phyloP scores from a whole-genome alignment of 2,888 invertebrate genomes.

The Diaperis boleti region DNA sequence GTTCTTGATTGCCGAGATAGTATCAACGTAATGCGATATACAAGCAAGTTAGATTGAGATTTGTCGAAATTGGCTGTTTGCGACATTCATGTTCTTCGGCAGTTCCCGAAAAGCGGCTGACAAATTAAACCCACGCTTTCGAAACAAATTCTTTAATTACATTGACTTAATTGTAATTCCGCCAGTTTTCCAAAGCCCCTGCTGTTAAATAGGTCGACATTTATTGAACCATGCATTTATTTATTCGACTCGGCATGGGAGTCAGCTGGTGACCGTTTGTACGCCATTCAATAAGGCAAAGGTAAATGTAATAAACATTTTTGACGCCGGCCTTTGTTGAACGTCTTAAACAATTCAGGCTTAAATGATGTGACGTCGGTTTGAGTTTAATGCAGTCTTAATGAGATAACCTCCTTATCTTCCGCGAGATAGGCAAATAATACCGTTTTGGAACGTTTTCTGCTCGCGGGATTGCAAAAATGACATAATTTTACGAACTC shows the following conservation, averaged over 20 bases:
- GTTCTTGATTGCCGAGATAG: conserved; percentile 25
- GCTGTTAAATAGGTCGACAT: conserved; percentile 33
- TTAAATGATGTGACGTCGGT: conserved; percentile 14
- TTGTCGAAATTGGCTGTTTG: conserved; percentile 27
- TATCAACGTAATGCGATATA: conserved; percentile 22
- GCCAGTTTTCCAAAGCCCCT: conserved; percentile 28
- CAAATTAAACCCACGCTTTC: conserved; percentile 21
- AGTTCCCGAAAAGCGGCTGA: too few relatives aligned
- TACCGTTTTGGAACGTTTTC: neutral
- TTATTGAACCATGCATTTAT: conserved; percentile 26
- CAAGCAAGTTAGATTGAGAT: conserved; percentile 25
- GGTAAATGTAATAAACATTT: conserved; percentile 9
- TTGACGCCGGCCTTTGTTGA: conserved; percentile 2
- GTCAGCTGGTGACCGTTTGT: neutral
- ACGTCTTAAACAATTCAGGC: conserved; percentile 16
- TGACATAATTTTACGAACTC: too few relatives aligned
- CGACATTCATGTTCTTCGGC: conserved; percentile 28
- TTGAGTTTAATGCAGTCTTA: conserved; percentile 12
- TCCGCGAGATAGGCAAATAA: conserved; percentile 10
- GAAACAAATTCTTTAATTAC: conserved; percentile 27
- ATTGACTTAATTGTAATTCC: conserved; percentile 27
- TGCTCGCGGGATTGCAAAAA: neutral
- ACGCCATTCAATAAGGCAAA: neutral
- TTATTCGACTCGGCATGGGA: conserved; percentile 16
- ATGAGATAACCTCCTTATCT: conserved; percentile 31